A percentile compares a stretch with the other conserved stretches of the same genome.
These are phyloP conservation scores for Apodemia mormo DNA, from an alignment of 2,888 invertebrate genomes.

Conservation along the genomic window DNA sequence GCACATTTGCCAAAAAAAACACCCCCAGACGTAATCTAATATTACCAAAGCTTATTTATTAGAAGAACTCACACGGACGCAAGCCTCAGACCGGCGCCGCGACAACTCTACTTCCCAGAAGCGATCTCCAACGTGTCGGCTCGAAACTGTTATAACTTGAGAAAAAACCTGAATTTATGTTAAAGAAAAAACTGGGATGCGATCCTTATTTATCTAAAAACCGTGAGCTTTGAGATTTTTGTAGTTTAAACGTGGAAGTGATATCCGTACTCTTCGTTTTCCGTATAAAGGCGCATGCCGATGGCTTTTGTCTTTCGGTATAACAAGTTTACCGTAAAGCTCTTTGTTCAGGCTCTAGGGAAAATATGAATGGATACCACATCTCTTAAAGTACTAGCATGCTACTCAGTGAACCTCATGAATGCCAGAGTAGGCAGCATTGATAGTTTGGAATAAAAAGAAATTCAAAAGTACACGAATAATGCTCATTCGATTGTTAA, in stretches of 20 bases:
- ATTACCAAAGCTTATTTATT: conserved; percentile 80
- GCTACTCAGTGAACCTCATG: no score
- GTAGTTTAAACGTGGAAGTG: conserved; percentile 36
- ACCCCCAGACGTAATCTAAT: conserved; percentile 77
- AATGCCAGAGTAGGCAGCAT: no score
- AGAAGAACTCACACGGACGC: conserved; percentile 50
- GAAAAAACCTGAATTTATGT: conserved; percentile 78
- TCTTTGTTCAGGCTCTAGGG: no score
- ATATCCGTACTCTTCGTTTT: not conserved
- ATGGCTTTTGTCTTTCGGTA: no score
- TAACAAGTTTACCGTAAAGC: no score
- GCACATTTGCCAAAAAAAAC: conserved; percentile 68
- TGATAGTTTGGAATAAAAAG: no score
- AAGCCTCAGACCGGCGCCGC: conserved; percentile 67
- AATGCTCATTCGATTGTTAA: no score
- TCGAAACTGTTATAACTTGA: conserved; percentile 73
- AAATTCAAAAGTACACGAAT: no score
- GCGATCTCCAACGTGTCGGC: conserved; percentile 66
- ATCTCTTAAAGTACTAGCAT: no score
- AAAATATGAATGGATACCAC: no score
- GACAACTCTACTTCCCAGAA: conserved; percentile 76
- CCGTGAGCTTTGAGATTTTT: conserved; percentile 73
- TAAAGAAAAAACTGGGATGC: conserved; percentile 74
- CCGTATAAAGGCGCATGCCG: not conserved
- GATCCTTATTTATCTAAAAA: conserved; percentile 70